A percentile compares a stretch with the other conserved stretches of the same genome.
These are phyloP conservation scores for Indicator indicator DNA, from an alignment of 2,113 vertebrate species.

Conservation along the genomic window DNA sequence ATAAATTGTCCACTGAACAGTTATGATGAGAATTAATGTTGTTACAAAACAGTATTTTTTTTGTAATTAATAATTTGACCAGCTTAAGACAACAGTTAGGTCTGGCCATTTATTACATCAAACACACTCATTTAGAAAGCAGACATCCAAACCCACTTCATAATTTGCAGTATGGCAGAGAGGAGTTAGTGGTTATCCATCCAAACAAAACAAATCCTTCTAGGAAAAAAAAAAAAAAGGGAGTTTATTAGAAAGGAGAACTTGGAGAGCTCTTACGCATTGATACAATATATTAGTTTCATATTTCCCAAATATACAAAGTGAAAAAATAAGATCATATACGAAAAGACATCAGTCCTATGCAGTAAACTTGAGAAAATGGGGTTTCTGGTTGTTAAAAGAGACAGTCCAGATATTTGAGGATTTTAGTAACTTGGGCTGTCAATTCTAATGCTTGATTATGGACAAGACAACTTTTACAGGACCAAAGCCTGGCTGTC, in stretches of 20 bases:
- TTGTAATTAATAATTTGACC: slow-evolving; percentile 9
- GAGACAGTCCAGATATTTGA: background rate
- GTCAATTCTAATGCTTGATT: background rate
- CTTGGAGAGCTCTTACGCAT: background rate
- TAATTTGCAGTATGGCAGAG: slow-evolving; percentile 28
- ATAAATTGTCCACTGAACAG: background rate
- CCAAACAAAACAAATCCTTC: slow-evolving; percentile 34
- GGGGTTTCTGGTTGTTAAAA: background rate
- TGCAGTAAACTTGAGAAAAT: background rate
- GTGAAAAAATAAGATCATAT: background rate
- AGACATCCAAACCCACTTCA: slow-evolving; percentile 38
- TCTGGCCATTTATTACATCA: slow-evolving; percentile 1
- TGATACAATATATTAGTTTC: background rate
- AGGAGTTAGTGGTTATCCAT: slow-evolving; percentile 13
- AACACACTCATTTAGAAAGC: slow-evolving; percentile 10
- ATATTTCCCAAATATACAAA: slow-evolving; percentile 11
- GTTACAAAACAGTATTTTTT: background rate
- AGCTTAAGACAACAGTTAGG: background rate
- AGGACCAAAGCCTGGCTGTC: background rate
- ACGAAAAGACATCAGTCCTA: background rate
- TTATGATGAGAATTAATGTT: background rate
- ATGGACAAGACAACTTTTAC: background rate
- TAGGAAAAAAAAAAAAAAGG: background rate
- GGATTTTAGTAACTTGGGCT: slow-evolving; percentile 11
- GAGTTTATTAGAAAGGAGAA: slow-evolving; percentile 1